These are phyloP conservation scores for Pogona vitticeps DNA, from an alignment of 2,113 vertebrate genomes.

Conservation along the genomic window DNA sequence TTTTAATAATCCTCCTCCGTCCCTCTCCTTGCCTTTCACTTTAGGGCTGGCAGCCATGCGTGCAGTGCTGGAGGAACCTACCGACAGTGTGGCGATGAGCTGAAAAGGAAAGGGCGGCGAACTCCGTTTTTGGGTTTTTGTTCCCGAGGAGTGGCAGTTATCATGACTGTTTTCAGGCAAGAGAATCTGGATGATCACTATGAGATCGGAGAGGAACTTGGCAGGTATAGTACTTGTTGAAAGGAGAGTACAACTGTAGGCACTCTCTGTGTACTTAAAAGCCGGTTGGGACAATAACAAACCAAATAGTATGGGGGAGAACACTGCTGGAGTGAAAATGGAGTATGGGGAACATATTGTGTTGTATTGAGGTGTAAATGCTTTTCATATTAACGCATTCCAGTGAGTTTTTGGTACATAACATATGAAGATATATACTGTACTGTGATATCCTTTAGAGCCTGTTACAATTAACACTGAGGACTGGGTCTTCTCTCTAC, in stretches of 20 bases:
- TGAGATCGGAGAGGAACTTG: constrained; percentile 91
- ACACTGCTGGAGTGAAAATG: neutral
- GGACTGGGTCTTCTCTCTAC: too few species aligned
- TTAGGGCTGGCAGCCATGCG: constrained; percentile 36
- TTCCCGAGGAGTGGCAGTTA: constrained; percentile 66
- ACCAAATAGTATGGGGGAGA: neutral
- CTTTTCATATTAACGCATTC: neutral
- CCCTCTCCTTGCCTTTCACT: neutral
- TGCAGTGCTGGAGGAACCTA: constrained; percentile 37
- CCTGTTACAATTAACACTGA: too few species aligned
- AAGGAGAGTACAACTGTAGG: neutral
- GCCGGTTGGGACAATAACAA: neutral
- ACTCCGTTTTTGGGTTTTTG: constrained; percentile 38
- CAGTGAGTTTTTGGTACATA: neutral
- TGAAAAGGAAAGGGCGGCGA: constrained; percentile 55
- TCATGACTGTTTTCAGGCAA: constrained; percentile 93
- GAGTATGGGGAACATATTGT: constrained; percentile 1
- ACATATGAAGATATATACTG: neutral
- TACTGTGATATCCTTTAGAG: neutral
- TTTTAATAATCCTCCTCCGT: neutral
- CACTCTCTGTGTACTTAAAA: neutral
- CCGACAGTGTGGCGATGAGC: constrained; percentile 68
- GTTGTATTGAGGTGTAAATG: neutral
- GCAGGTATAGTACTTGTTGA: constrained; percentile 79
- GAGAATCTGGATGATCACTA: constrained; percentile 95